A percentile compares a stretch with the other conserved stretches of the same genome.
Conservation (phyloP, 2,797 vertebrate species). For the Eupleurogrammus muticus region DNA sequence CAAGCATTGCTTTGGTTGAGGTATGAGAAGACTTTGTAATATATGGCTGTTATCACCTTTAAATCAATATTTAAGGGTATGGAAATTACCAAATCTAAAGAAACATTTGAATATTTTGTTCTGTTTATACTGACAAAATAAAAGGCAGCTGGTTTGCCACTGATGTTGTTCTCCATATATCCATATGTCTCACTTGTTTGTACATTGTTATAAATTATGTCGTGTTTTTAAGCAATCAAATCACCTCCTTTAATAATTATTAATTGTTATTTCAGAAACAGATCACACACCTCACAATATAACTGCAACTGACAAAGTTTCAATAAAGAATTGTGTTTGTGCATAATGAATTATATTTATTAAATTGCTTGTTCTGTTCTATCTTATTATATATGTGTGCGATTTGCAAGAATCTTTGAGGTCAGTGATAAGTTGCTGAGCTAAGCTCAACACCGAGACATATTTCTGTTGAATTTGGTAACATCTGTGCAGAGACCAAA, state of each 20-base stretch:
- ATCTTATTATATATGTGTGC: not conserved
- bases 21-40: not conserved
- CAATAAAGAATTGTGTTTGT: not conserved
- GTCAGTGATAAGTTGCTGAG: conserved; percentile 21
- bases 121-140: not conserved
- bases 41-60: not conserved
- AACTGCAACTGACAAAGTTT: not conserved
- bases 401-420: conserved; percentile 11
- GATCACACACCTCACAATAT: not conserved
- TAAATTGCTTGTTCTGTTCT: no score
- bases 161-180: not conserved
- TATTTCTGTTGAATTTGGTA: conserved; percentile 50
- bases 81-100: conserved; percentile 1
- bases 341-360: not conserved
- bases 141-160: conserved; percentile 39
- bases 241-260: not conserved
- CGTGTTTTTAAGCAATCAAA: not conserved
- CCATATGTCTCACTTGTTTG: conserved; percentile 3
- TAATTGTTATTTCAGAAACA: not conserved
- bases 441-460: conserved; percentile 1
- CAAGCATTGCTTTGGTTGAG: not conserved
- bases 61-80: not conserved
- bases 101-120: not conserved
- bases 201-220: not conserved
- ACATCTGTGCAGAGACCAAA: conserved; percentile 57